These are phyloP conservation scores for Nothocercus nigrocapillus DNA, from an alignment of 2,113 vertebrate species.

Conservation along the genomic window DNA sequence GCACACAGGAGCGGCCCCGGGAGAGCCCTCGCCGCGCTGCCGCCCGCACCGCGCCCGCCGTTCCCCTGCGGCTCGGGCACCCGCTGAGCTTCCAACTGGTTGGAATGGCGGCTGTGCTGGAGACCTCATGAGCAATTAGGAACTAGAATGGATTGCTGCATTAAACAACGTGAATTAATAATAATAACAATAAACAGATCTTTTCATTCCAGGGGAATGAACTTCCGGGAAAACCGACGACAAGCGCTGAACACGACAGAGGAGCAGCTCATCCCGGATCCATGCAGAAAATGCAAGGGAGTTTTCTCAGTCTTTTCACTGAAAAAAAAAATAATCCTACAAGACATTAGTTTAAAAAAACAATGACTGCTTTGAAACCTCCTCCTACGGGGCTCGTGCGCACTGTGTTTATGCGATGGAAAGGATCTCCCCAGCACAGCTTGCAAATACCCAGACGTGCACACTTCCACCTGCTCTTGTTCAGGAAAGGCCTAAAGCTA, in stretches of 20 bases:
- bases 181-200: background rate
- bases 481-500: background rate
- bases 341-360: too few species aligned
- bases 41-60: too few species aligned
- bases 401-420: too few species aligned
- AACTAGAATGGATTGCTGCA: constrained; percentile 38
- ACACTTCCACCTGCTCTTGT: background rate
- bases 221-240: background rate
- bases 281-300: fast-evolving
- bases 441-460: background rate
- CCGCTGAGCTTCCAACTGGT: constrained; percentile 43
- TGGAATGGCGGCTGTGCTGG: constrained; percentile 35
- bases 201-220: background rate
- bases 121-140: constrained; percentile 52
- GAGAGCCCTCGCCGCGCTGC: too few species aligned
- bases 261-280: background rate
- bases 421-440: too few species aligned
- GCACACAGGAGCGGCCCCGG: too few species aligned
- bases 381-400: too few species aligned
- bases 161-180: background rate
- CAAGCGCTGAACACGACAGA: background rate
- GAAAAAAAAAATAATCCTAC: too few species aligned
- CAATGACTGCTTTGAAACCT: too few species aligned
- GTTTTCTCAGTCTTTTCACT: background rate
- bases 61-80: too few species aligned